Base-by-base conservation (phyloP, 2,113 vertebrate genomes). In the Chiloscyllium plagiosum region DNA sequence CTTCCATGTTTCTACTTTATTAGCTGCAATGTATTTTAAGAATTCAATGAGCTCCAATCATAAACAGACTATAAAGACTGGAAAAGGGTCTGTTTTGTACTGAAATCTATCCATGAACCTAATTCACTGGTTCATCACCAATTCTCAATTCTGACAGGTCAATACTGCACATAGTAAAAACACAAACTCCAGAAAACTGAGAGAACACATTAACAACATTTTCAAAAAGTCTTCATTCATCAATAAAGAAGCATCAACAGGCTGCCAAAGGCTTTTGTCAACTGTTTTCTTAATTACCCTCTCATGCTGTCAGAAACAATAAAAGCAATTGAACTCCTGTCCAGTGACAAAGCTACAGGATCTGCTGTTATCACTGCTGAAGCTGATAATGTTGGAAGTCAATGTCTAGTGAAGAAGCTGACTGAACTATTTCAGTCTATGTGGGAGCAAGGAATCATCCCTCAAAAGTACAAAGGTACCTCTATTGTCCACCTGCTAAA, bases 1-100 rank as follows among this genome's bases (percentile, higher is more conserved):
- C 37, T 95, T 95, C 50, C 68, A 13, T 95, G 93, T 69, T 95
- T 72, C 37, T 33, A 37, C 93, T 72, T 29, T 37, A 95, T 66
- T 50, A 52, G 20, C 68, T 72, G 47, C 22, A 70, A 24, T n/a
- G 93, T 50, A 24, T 50, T 72, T 95, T 95, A 72, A 95, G 13
- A 72, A 26, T 70, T 94, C 26, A 29, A 76, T 76, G 72, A 33
- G 29, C 26, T 76, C 26, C 72, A 33, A 29, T 12, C 29, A 76
- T 29, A 76, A 1, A 26, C 70, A 72, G 22, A 72, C 70, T 5
- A 72, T 26, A 7, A 72, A 72, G 29, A 76, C 4, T 76, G 29
- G 72, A 76, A 76, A 29, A 76, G 12, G 12, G 29, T 76, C 4
- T 33, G 26, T 33, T 10, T 1, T 76, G 72, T 26, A 10, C 72